Base-by-base conservation (phyloP, 2,888 invertebrate genomes). In the Hypsopygia costalis region DNA sequence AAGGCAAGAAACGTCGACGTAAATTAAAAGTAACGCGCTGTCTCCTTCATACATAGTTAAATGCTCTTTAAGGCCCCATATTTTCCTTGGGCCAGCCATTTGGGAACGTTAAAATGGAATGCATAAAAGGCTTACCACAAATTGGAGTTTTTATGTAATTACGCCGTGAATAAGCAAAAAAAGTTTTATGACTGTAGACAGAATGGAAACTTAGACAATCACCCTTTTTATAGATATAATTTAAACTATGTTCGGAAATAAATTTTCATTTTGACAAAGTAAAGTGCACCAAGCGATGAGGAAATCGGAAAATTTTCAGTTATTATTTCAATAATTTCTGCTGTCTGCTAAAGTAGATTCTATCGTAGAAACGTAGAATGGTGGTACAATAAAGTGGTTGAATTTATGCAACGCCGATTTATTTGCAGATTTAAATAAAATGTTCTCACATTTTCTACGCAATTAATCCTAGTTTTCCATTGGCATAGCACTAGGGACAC, bases 31-130 rank as follows among this genome's bases (percentile, higher is more conserved):
- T 82, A 79, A 85, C 75, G 78, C 70, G 67, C 61, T 78, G 78
- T 85, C 81, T 81, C 69, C 80, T 80, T 79, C 81, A 81, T 85
- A 81, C 81, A 85, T 82, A 83, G 76, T 80, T 83, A 83, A 85
- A 83, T 74, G 69, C 73, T 83, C 68, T 81, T 81, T 77, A 81
- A 79, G 78, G 69, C 58, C 55, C 72, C 74, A 77, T 81, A 81
- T 81, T 83, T 82, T 70, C 74, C 64, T 73, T 69, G 67, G 73
- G 63, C 63, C 62, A 58, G 57, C 73, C 72, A 75, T 81, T 78
- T 74, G 66, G 73, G 69, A 71, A 65, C 72, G 68, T 74, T 79
- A 75, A 76, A 80, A 77, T 77, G 71, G 73, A 77, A 81, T 72
- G 67, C 68, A 75, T 76, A 77, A 80, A 77, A 79, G 73, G 72